These are phyloP conservation scores for Chrysolina americana DNA, from an alignment of 2,888 invertebrate species.

Conservation along the genomic window DNA sequence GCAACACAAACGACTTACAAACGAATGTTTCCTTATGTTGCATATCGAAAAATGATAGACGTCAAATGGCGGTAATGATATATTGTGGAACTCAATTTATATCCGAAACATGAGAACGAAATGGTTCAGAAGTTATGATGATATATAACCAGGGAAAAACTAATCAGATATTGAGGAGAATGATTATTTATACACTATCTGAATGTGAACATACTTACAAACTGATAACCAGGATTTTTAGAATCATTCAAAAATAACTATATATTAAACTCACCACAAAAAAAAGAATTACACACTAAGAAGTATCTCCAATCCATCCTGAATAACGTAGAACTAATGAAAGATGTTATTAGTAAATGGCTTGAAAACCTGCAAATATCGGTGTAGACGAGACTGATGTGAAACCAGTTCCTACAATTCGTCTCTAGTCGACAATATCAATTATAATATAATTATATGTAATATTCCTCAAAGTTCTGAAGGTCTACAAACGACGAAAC, in stretches of 20 bases:
- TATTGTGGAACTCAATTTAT: no score
- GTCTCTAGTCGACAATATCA: constrained; percentile 14
- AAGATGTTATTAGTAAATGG: background rate
- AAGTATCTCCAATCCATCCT: constrained; percentile 8
- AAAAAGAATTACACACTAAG: background rate
- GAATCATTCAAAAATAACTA: background rate
- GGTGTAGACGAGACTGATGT: background rate
- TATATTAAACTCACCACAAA: constrained; percentile 6
- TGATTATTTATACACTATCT: background rate
- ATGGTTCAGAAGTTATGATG: no score
- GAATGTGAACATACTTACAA: background rate
- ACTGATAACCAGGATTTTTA: background rate
- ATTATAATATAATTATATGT: constrained; percentile 5
- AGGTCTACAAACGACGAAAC: constrained; percentile 7
- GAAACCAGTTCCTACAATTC: constrained; percentile 14
- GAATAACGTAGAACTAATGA: background rate
- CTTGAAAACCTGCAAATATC: background rate
- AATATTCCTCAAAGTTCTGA: constrained; percentile 15
- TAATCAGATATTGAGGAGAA: background rate
- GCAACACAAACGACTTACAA: no score
- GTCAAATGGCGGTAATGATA: no score
- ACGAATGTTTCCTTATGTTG: no score
- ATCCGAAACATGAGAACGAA: no score
- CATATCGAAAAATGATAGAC: no score
- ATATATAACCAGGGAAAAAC: no score